These are phyloP conservation scores for Montipora cactus DNA, from an alignment of 64 coral and sea anemone genomes.

Conservation along the genomic window DNA sequence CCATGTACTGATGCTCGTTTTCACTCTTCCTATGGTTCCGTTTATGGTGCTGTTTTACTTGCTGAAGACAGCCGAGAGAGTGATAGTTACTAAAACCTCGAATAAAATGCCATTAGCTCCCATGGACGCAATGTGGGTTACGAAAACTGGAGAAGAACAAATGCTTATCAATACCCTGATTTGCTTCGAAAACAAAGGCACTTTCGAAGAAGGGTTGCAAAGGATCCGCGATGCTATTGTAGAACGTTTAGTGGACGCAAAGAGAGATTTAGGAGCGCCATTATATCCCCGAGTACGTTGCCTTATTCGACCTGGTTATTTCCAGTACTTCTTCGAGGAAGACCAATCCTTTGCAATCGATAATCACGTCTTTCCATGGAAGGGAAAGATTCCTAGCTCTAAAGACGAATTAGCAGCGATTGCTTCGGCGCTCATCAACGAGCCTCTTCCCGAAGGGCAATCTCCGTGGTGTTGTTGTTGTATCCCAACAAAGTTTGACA, in stretches of 20 bases:
- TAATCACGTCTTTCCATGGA: conserved; percentile 84
- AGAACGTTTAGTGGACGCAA: conserved; percentile 63
- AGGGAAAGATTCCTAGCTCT: conserved; percentile 70
- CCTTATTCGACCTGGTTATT: conserved; percentile 72
- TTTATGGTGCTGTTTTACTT: conserved; percentile 45
- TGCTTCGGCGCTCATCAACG: conserved; percentile 67
- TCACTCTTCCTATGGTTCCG: conserved; percentile 34
- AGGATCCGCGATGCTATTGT: conserved; percentile 48
- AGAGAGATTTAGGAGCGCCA: conserved; percentile 54
- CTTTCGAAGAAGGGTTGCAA: conserved; percentile 46
- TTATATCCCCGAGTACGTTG: conserved; percentile 61
- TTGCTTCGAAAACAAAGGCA: neutral
- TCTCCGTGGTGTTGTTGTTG: conserved; percentile 82
- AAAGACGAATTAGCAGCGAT: conserved; percentile 76
- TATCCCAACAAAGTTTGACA: conserved; percentile 77
- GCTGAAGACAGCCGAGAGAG: conserved; percentile 71
- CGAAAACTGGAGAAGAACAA: conserved; percentile 45
- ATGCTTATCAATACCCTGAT: conserved; percentile 68
- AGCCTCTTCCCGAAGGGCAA: conserved; percentile 38
- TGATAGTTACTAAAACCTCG: neutral
- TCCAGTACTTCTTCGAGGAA: conserved; percentile 95
- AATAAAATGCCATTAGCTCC: conserved; percentile 51
- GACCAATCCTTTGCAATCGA: conserved; percentile 79
- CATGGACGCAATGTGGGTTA: conserved; percentile 52
- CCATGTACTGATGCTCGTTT: neutral